A percentile compares a stretch with the other conserved stretches of the same genome.
These are phyloP conservation scores for Sander lucioperca DNA, from an alignment of 2,113 vertebrate species.

Conservation along the genomic window DNA sequence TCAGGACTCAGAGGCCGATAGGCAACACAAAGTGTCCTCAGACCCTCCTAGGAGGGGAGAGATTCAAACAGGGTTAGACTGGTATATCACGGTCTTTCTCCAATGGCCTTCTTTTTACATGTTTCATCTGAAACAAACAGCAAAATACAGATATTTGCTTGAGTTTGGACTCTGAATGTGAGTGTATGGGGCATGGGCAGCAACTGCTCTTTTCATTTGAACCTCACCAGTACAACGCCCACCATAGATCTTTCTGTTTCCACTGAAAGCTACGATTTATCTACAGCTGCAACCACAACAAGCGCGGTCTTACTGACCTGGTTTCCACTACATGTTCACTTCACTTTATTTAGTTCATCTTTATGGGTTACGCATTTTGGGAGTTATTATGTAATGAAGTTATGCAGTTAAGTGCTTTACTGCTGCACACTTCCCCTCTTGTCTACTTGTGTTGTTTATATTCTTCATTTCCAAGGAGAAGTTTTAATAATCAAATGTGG, in stretches of 20 bases:
- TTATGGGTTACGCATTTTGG: background rate
- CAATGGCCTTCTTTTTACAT: background rate
- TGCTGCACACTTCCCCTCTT: background rate
- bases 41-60: constrained; percentile 88
- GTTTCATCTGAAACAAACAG: background rate
- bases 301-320: constrained; percentile 1
- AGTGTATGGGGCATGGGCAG: constrained; percentile 11
- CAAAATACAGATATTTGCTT: background rate
- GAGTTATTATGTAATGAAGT: background rate
- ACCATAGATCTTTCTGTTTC: background rate
- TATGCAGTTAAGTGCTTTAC: background rate
- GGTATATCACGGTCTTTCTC: background rate
- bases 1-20: constrained; percentile 88
- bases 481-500: background rate
- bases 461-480: background rate
- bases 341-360: background rate
- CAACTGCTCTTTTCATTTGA: background rate
- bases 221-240: background rate
- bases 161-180: background rate
- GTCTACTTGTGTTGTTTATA: background rate
- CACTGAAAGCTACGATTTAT: constrained; percentile 1
- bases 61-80: constrained; percentile 6
- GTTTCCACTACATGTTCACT: background rate
- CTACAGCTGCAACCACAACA: constrained; percentile 5
- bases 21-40: constrained; percentile 94